A percentile compares a stretch with the other conserved stretches of the same genome.
phyloP scores from a whole-genome alignment of 1,140 invertebrate species.

The Druon quercuslanigerum region DNA sequence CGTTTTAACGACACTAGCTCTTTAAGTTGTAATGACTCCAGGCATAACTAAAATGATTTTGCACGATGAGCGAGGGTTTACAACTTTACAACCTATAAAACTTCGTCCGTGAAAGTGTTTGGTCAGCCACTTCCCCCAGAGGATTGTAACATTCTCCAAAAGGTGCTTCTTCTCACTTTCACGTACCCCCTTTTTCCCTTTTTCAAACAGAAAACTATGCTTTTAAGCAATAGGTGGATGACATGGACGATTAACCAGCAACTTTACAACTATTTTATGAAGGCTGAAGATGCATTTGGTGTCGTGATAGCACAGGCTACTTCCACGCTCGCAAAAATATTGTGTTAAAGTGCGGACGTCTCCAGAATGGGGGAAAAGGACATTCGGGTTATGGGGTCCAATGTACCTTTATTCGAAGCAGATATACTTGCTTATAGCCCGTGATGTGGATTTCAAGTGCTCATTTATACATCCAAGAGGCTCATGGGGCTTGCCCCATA shows the following conservation, averaged over 20 bases:
- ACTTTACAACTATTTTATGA: constrained; percentile 66
- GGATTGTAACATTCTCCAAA: constrained; percentile 36
- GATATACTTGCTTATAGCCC: constrained; percentile 7
- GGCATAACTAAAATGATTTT: constrained; percentile 50
- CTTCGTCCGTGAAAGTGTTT: constrained; percentile 44
- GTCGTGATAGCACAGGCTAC: constrained; percentile 58
- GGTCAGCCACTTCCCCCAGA: constrained; percentile 50
- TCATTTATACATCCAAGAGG: constrained; percentile 6
- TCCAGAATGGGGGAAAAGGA: constrained; percentile 36
- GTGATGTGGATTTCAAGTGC: constrained; percentile 18
- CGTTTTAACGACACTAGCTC: constrained; percentile 48
- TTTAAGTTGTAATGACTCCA: constrained; percentile 53
- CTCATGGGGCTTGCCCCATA: constrained; percentile 2
- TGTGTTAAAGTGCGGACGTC: constrained; percentile 1
- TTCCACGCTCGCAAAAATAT: constrained; percentile 13
- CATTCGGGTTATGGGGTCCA: not conserved
- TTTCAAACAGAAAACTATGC: constrained; percentile 48
- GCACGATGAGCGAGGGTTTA: constrained; percentile 48
- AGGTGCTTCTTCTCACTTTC: constrained; percentile 36
- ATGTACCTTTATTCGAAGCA: not conserved
- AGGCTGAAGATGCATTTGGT: constrained; percentile 63
- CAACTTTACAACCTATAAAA: constrained; percentile 63
- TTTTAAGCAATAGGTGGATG: constrained; percentile 39
- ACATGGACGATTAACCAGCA: constrained; percentile 57
- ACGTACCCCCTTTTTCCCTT: constrained; percentile 27